Percentiles rank a stretch among this genome's conserved stretches.
Evolutionary conservation across 1,140 invertebrate species (phyloP).

Genomic region (Leptinotarsa texana): DNA sequence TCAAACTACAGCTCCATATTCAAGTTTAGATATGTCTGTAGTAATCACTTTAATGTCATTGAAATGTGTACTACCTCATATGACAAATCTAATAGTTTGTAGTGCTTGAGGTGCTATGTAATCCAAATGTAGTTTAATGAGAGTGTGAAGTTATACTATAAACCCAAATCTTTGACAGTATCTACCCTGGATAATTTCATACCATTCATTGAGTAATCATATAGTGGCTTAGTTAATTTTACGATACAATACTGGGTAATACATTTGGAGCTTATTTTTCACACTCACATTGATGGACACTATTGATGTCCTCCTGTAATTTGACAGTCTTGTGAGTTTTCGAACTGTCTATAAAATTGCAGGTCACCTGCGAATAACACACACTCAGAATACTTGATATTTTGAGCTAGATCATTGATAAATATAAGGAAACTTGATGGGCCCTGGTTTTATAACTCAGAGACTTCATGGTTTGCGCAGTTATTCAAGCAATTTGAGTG

Average conservation of each 20-base stretch:
- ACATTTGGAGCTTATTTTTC: too few relatives aligned
- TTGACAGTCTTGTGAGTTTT: slow-evolving; percentile 7
- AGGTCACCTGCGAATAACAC: slow-evolving; percentile 6
- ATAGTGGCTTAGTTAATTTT: not conserved
- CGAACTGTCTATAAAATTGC: not conserved
- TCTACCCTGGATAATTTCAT: slow-evolving; percentile 11
- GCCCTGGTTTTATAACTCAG: slow-evolving; percentile 11
- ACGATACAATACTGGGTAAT: too few relatives aligned
- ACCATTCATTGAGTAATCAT: not conserved
- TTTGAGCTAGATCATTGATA: slow-evolving; percentile 1
- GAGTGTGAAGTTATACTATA: not conserved
- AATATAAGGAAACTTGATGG: slow-evolving; percentile 14
- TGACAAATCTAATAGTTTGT: not conserved
- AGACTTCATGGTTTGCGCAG: slow-evolving; percentile 1
- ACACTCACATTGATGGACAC: too few relatives aligned
- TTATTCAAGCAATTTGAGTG: slow-evolving; percentile 7
- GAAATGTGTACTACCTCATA: slow-evolving; percentile 14
- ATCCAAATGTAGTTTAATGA: slow-evolving; percentile 7
- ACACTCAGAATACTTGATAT: slow-evolving; percentile 11
- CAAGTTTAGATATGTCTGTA: slow-evolving; percentile 10
- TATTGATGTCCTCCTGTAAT: too few relatives aligned
- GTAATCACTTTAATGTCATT: not conserved
- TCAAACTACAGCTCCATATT: slow-evolving; percentile 22
- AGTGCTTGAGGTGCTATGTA: not conserved
- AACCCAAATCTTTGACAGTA: not conserved